Conservation (phyloP, 1,140 invertebrate genomes). For the Lepidurus packardi region DNA sequence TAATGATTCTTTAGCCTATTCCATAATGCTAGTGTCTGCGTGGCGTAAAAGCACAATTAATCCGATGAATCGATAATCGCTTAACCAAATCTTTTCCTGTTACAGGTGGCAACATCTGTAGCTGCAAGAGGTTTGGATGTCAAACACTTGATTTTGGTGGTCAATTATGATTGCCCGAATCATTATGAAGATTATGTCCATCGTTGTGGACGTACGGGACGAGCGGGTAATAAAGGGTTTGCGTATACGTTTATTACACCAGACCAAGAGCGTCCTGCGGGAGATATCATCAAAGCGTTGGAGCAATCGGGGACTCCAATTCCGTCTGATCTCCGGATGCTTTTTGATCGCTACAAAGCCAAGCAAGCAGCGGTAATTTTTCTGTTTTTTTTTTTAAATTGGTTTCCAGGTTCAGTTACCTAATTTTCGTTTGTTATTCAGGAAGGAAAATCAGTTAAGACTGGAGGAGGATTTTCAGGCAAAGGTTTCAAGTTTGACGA, state of each 20-base stretch:
- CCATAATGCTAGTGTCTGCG: not conserved
- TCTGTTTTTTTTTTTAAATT: too few species aligned
- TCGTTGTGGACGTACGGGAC: conserved; percentile 82
- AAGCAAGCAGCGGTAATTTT: conserved; percentile 81
- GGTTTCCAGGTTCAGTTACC: too few species aligned
- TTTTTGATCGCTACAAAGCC: conserved; percentile 85
- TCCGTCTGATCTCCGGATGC: conserved; percentile 65
- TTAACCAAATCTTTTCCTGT: conserved; percentile 29
- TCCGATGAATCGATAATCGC: not conserved
- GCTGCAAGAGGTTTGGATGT: conserved; percentile 96
- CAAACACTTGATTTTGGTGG: conserved; percentile 93
- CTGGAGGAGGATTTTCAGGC: conserved; percentile 83
- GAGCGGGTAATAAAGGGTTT: conserved; percentile 93
- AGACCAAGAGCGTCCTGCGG: conserved; percentile 86
- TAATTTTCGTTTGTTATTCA: conserved; percentile 37
- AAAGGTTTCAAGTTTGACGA: conserved; percentile 99
- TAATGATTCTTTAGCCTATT: not conserved
- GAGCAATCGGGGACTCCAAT: conserved; percentile 72
- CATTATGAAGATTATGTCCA: conserved; percentile 99
- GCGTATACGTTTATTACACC: conserved; percentile 96
- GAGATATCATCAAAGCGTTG: conserved; percentile 86
- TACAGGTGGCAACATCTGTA: conserved; percentile 84
- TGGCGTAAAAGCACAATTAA: not conserved
- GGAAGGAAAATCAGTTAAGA: conserved; percentile 85
- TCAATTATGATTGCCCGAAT: conserved; percentile 99